Evolutionary conservation across 2,888 invertebrate species (phyloP), one percentile per base, ranked within the genome.

Genomic region (Cantharis rustica): DNA sequence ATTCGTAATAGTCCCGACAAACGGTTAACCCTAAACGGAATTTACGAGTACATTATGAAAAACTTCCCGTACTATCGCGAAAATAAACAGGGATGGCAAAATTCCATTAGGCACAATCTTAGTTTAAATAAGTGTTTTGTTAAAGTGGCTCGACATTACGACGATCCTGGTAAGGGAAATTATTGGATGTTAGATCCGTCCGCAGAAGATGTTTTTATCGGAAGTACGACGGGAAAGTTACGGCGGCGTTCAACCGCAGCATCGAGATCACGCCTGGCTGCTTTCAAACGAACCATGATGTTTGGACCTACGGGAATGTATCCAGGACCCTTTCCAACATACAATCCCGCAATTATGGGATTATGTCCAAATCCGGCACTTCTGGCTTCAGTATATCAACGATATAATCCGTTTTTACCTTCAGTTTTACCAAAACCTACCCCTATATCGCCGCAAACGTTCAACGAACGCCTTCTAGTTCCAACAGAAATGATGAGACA

Each of bases 101-200:
- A 99, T 87, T 98, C 98, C 1, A 99, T 99, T 79, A 90, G 99
- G 1, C 99, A 99, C 89, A 99, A 99, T 87, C 90, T 99, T 13
- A 97, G 97, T 83, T 90, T 99, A 84, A 99, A 99, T 89, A 99
- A 99, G 89, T 99, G 98, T 87, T 99, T 99, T 88, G 96, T 99
- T 20, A 99, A 99, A 90, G 96, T 97, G 62, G 97, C 98, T 1
- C 91, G 99, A 16, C 97, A 98, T 86, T 99, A 99, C 89, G 98
- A 99, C 88, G 99, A 99, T 86, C 99, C 99, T 0, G 99, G 99
- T 1, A 99, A 99, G 88, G 99, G 99, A 0, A 99, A 99, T 89
- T 99, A 99, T 89, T 99, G 99, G 99, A 99, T 98, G 98, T 88
- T 99, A 84, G 99, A 99, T 87, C 96, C 98, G 3, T 96, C 96